Evolutionary conservation across 53 echinoderm and acorn worm species (phyloP).

Genomic region (Crossaster papposus): DNA sequence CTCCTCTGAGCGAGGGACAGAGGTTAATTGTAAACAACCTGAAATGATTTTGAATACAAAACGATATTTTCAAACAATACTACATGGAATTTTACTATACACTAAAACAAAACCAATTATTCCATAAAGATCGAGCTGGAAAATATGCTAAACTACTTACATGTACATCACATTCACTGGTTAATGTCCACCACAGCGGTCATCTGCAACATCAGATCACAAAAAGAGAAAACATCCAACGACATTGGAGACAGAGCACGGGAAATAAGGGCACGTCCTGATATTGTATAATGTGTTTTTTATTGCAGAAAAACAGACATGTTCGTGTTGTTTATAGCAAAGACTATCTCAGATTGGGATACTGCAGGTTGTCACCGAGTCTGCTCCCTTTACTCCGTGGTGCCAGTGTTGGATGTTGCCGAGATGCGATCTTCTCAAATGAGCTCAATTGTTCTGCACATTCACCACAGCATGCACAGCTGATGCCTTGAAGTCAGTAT

Average conservation of each 20-base stretch:
- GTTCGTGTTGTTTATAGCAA: background rate
- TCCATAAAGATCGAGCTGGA: background rate
- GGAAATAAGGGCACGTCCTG: no score
- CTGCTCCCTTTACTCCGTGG: background rate
- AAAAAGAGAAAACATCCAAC: background rate
- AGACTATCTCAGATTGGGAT: background rate
- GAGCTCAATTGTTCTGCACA: background rate
- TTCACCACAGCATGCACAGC: background rate
- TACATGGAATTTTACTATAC: background rate
- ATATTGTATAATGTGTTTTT: background rate
- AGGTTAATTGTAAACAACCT: no score
- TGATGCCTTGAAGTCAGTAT: background rate
- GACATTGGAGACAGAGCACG: background rate
- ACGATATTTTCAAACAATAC: no score
- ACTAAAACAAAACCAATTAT: background rate
- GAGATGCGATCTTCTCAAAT: background rate
- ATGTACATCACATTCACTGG: constrained; percentile 41
- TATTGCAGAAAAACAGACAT: background rate
- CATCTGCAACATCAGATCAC: background rate
- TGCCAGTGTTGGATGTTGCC: background rate
- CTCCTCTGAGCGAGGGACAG: no score
- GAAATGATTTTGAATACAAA: no score
- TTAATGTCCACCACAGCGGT: constrained; percentile 16
- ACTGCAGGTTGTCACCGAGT: background rate
- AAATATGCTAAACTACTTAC: constrained; percentile 4